Percentiles rank a stretch among this genome's conserved stretches.
phyloP scores from a whole-genome alignment of 2,113 vertebrate genomes.

The Neopipo cinnamomea region DNA sequence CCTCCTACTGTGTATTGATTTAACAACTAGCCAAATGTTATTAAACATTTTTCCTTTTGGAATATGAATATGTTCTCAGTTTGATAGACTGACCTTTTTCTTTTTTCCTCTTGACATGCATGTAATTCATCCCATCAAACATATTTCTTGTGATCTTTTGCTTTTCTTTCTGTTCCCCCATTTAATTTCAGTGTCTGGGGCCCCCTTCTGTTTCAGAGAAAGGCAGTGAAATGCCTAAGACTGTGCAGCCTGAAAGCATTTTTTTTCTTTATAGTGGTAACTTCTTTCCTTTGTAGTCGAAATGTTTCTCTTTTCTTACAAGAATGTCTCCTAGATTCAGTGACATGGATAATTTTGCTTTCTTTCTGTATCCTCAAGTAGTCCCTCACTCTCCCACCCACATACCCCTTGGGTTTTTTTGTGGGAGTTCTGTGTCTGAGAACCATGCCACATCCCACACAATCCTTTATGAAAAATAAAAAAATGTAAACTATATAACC shows the following conservation, averaged over 20 bases:
- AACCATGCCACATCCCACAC: conserved; percentile 26
- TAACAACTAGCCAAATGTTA: neutral
- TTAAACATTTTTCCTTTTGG: conserved; percentile 13
- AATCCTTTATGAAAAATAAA: conserved; percentile 46
- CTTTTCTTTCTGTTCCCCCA: neutral
- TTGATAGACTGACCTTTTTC: neutral
- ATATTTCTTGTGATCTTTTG: neutral
- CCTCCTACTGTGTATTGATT: neutral
- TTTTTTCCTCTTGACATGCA: neutral
- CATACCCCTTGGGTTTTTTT: neutral
- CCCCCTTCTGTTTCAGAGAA: conserved; percentile 25
- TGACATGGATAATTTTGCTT: neutral
- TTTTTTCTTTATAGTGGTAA: neutral
- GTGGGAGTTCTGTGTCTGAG: neutral
- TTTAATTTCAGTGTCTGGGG: conserved; percentile 5
- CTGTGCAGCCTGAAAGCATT: neutral
- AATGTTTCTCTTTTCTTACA: neutral
- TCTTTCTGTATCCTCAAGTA: neutral
- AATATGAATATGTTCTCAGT: conserved; percentile 19
- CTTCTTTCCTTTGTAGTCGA: neutral
- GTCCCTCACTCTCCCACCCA: neutral
- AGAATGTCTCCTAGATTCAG: neutral
- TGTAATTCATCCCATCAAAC: neutral
- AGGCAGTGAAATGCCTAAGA: neutral
- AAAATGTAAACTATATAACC: conserved; percentile 59